Percentiles rank a stretch among this genome's conserved stretches.
phyloP scores from a whole-genome alignment of 2,888 invertebrate species.

The Meteorus colon region DNA sequence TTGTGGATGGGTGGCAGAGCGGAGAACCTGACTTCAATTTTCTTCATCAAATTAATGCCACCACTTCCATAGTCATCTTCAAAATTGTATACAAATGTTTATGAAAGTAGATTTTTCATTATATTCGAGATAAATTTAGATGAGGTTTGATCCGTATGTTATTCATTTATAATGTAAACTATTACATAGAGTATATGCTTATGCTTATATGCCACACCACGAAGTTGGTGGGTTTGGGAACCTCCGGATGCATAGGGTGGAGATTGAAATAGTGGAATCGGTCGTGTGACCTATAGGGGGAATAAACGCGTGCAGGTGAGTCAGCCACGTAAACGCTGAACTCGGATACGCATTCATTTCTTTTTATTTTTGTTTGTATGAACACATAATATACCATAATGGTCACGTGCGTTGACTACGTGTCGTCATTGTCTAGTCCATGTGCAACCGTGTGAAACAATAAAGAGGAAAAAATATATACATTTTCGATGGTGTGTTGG shows the following conservation, averaged over 20 bases:
- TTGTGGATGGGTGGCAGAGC: no score
- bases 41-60: no score
- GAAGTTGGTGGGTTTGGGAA: slow-evolving; percentile 61
- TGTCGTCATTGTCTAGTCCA: slow-evolving; percentile 38
- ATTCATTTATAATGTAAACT: no score
- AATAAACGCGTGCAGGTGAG: slow-evolving; percentile 56
- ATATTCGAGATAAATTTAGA: no score
- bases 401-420: slow-evolving; percentile 34
- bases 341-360: slow-evolving; percentile 48
- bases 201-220: slow-evolving; percentile 46
- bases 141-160: no score
- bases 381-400: slow-evolving; percentile 18
- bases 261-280: slow-evolving; percentile 19
- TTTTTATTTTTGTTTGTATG: slow-evolving; percentile 32
- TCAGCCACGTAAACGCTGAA: slow-evolving; percentile 60
- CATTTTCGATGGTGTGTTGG: slow-evolving; percentile 50
- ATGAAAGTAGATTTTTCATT: no score
- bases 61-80: no score
- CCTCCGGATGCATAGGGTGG: slow-evolving; percentile 47
- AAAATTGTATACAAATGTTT: no score
- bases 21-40: no score
- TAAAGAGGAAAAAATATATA: slow-evolving; percentile 16
- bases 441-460: slow-evolving; percentile 50
- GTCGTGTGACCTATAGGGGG: slow-evolving; percentile 41
- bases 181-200: neutral